phyloP scores from a whole-genome alignment of 2,888 invertebrate species.

The Orgyia antiqua region DNA sequence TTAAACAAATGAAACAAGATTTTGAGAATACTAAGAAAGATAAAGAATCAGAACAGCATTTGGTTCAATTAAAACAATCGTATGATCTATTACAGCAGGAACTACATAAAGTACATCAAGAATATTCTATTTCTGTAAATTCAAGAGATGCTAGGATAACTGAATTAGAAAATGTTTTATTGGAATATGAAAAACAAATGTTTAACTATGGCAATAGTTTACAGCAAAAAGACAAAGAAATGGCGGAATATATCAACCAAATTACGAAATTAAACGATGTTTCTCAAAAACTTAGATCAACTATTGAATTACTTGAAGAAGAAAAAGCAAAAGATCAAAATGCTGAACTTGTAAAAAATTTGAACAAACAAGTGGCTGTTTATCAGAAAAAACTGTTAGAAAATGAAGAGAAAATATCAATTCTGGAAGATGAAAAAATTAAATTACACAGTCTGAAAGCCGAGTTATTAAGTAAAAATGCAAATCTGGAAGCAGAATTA shows the following conservation, averaged over 20 bases:
- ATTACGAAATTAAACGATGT: slow-evolving; percentile 74
- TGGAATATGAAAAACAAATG: slow-evolving; percentile 72
- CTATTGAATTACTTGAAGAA: slow-evolving; percentile 68
- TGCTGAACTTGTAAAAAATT: slow-evolving; percentile 66
- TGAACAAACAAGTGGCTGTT: slow-evolving; percentile 72
- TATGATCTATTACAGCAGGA: slow-evolving; percentile 51
- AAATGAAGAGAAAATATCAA: slow-evolving; percentile 54
- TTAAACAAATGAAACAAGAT: slow-evolving; percentile 56
- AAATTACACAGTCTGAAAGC: slow-evolving; percentile 53
- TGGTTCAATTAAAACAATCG: slow-evolving; percentile 40
- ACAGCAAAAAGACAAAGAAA: slow-evolving; percentile 68
- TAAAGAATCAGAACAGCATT: slow-evolving; percentile 43
- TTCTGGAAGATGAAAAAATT: slow-evolving; percentile 64
- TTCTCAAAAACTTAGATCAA: slow-evolving; percentile 68
- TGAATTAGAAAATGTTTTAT: slow-evolving; percentile 67
- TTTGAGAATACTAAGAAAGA: slow-evolving; percentile 42
- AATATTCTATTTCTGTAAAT: slow-evolving; percentile 48
- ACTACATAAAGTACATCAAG: slow-evolving; percentile 53
- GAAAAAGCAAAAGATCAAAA: slow-evolving; percentile 72
- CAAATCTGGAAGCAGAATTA: slow-evolving; percentile 49
- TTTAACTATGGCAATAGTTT: slow-evolving; percentile 56
- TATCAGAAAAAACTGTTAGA: slow-evolving; percentile 62
- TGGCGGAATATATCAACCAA: slow-evolving; percentile 71
- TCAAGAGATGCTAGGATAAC: slow-evolving; percentile 64
- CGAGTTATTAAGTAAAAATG: slow-evolving; percentile 48